Percentiles rank a stretch among this genome's conserved stretches.
Evolutionary conservation across 1,140 invertebrate species (phyloP).

Genomic region (Drosophila micromelanica): DNA sequence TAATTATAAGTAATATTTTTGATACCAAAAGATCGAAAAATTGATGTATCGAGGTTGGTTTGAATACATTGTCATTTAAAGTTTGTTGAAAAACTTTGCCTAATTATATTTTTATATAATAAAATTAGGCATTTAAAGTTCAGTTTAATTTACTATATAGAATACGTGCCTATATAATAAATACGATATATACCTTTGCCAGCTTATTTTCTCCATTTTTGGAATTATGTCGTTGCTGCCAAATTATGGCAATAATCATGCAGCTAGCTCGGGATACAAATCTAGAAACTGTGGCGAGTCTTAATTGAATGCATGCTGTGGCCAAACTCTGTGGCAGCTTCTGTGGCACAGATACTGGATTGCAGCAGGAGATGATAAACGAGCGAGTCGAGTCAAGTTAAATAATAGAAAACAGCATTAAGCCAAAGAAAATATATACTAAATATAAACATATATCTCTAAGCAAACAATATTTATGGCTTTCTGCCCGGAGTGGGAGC

Average conservation of each 20-base stretch:
- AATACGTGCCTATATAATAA: too few relatives aligned
- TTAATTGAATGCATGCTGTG: constrained; percentile 79
- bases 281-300: constrained; percentile 48
- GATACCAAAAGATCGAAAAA: too few relatives aligned
- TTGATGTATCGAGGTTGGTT: too few relatives aligned
- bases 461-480: constrained; percentile 78
- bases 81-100: too few relatives aligned
- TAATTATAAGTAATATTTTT: too few relatives aligned
- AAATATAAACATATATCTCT: constrained; percentile 38
- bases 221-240: constrained; percentile 1
- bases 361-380: constrained; percentile 68
- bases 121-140: too few relatives aligned
- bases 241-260: constrained; percentile 54
- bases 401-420: constrained; percentile 73
- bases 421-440: constrained; percentile 50
- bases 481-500: constrained; percentile 15
- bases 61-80: too few relatives aligned
- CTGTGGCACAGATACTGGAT: constrained; percentile 20
- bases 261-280: constrained; percentile 50
- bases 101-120: too few relatives aligned
- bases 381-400: constrained; percentile 43
- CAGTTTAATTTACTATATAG: too few relatives aligned
- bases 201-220: too few relatives aligned
- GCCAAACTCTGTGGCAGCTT: constrained; percentile 49
- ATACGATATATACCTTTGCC: too few relatives aligned